Evolutionary conservation across 2,888 invertebrate species (phyloP).

Genomic region (Trilocha varians): DNA sequence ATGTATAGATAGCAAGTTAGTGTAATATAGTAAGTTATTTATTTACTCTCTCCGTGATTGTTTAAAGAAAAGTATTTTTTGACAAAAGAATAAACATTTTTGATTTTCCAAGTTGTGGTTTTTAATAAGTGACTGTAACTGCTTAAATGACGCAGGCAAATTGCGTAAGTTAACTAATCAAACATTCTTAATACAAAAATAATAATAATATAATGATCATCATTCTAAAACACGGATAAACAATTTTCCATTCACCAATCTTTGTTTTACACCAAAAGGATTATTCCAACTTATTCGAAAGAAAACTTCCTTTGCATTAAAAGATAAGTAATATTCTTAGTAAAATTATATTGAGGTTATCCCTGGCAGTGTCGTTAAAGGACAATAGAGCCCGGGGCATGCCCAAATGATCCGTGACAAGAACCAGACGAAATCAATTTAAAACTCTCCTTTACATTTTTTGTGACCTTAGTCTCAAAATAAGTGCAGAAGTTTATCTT

Average conservation of each 20-base stretch:
- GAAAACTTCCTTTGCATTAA: constrained; percentile 33
- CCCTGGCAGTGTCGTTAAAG: constrained; percentile 53
- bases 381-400: constrained; percentile 37
- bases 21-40: too few species aligned
- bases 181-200: too few species aligned
- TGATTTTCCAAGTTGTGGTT: too few species aligned
- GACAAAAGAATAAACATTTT: neutral
- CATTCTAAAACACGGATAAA: too few species aligned
- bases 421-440: constrained; percentile 56
- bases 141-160: too few species aligned
- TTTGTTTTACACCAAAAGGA: constrained; percentile 34
- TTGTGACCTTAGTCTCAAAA: too few species aligned
- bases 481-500: too few species aligned
- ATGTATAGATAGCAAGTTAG: too few species aligned
- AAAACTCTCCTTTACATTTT: constrained; percentile 54
- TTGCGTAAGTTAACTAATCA: too few species aligned
- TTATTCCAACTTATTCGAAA: constrained; percentile 36
- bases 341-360: constrained; percentile 46
- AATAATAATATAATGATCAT: too few species aligned
- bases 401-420: constrained; percentile 55
- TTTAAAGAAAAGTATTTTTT: neutral
- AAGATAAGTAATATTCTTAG: constrained; percentile 36
- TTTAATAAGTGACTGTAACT: too few species aligned
- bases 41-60: neutral
- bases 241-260: too few species aligned